These are phyloP conservation scores for Pachymerium ferrugineum DNA, from an alignment of 2,888 invertebrate species.

Conservation along the genomic window DNA sequence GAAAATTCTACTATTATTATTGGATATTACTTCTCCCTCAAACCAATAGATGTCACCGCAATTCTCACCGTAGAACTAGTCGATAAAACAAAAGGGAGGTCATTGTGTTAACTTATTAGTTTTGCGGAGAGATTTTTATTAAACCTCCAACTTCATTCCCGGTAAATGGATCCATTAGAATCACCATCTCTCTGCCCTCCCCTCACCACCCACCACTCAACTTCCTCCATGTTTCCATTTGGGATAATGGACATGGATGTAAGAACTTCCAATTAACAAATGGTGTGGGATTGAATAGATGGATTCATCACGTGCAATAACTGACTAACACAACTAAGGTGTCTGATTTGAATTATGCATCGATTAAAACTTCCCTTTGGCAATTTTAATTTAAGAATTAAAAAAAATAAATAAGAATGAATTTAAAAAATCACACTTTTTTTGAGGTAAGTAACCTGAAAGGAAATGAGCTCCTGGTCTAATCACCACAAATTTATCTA, in stretches of 20 bases:
- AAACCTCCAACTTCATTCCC: conserved; percentile 18
- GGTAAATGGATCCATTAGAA: conserved; percentile 18
- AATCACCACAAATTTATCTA: conserved; percentile 19
- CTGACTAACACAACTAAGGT: conserved; percentile 14
- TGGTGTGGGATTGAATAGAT: conserved; percentile 18
- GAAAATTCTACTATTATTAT: too few species aligned
- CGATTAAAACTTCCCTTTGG: neutral
- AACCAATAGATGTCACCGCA: neutral
- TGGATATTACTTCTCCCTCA: neutral
- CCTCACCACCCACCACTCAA: conserved; percentile 1
- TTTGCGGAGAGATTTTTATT: conserved; percentile 10
- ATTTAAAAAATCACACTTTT: neutral
- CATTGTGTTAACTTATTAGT: conserved; percentile 21
- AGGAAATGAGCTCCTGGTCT: conserved; percentile 16
- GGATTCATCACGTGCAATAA: conserved; percentile 18
- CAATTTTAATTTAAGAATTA: neutral
- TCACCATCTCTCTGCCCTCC: neutral
- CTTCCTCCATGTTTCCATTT: conserved; percentile 17
- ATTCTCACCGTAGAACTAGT: neutral
- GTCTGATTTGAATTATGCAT: conserved; percentile 1
- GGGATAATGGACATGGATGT: conserved; percentile 21
- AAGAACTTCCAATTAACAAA: conserved; percentile 10
- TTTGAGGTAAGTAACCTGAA: conserved; percentile 15
- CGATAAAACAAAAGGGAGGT: conserved; percentile 5
- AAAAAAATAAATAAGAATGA: neutral